Percentiles rank a stretch among this genome's conserved stretches.
Evolutionary conservation across 1,140 invertebrate genomes (phyloP).

Genomic region (Calephelis nemesis): DNA sequence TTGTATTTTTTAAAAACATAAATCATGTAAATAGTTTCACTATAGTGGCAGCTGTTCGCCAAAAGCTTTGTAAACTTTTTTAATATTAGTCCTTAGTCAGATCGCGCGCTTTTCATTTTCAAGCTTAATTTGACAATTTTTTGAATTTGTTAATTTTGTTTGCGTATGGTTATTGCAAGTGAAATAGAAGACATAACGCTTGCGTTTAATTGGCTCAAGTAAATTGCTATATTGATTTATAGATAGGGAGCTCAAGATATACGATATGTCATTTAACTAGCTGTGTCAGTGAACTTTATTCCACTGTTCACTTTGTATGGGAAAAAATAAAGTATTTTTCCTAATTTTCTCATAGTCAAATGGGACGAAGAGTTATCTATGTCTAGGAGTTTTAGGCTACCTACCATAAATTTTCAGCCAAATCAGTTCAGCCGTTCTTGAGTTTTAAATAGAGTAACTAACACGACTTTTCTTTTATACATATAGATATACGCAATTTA

Average conservation of each 20-base stretch:
- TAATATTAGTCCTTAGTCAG: neutral
- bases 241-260: neutral
- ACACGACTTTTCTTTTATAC: too few relatives aligned
- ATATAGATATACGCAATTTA: too few relatives aligned
- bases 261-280: too few relatives aligned
- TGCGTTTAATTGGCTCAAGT: slow-evolving; percentile 1
- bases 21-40: slow-evolving; percentile 12
- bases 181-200: neutral
- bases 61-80: slow-evolving; percentile 2
- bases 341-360: too few relatives aligned
- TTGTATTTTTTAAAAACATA: slow-evolving; percentile 20
- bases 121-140: neutral
- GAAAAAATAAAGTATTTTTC: too few relatives aligned
- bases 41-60: slow-evolving; percentile 10
- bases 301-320: too few relatives aligned
- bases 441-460: too few relatives aligned
- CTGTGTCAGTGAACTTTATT: too few relatives aligned
- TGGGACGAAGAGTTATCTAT: too few relatives aligned
- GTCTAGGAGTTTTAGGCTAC: too few relatives aligned
- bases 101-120: slow-evolving; percentile 9
- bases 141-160: slow-evolving; percentile 11
- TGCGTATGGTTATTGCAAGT: slow-evolving; percentile 10
- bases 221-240: slow-evolving; percentile 2
- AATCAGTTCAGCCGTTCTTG: too few relatives aligned
- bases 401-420: too few relatives aligned